Conservation (phyloP, 2,113 vertebrate species). For the Rutilus rutilus region DNA sequence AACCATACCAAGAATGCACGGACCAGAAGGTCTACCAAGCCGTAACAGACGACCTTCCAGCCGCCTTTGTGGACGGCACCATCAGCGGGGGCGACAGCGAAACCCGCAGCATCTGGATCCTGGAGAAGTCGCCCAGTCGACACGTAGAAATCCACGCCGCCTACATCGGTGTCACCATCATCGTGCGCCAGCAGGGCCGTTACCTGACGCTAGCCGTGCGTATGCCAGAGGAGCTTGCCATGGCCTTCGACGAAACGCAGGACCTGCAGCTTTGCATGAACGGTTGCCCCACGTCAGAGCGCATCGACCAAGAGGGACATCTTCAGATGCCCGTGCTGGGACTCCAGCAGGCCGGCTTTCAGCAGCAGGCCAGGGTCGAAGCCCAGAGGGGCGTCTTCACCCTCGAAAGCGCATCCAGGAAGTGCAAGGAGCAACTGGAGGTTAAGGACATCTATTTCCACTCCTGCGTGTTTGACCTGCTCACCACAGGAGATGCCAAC, state of each 20-base stretch:
- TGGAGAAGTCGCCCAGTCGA: constrained; percentile 83
- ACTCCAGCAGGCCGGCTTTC: constrained; percentile 64
- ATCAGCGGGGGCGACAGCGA: constrained; percentile 80
- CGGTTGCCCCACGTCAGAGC: constrained; percentile 87
- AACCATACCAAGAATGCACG: constrained; percentile 90
- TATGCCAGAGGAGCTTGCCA: constrained; percentile 87
- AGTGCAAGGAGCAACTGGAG: constrained; percentile 88
- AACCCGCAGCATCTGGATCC: constrained; percentile 83
- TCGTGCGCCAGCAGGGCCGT: constrained; percentile 87
- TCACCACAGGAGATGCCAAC: constrained; percentile 94
- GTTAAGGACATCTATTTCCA: constrained; percentile 94
- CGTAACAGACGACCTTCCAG: constrained; percentile 89
- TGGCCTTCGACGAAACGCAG: constrained; percentile 88
- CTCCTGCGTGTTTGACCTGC: constrained; percentile 94
- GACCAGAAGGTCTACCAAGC: constrained; percentile 98
- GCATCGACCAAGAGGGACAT: constrained; percentile 83
- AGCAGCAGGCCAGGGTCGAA: constrained; percentile 43
- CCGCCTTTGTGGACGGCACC: constrained; percentile 93
- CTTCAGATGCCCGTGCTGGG: constrained; percentile 74
- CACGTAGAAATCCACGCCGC: constrained; percentile 89
- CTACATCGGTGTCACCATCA: constrained; percentile 91
- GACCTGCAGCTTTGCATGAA: constrained; percentile 95
- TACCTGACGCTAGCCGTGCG: constrained; percentile 91
- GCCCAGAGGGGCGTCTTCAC: constrained; percentile 70
- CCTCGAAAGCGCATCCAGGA: constrained; percentile 81